Evolutionary conservation across 2,888 invertebrate species (phyloP), one percentile per base, ranked within the genome.

Genomic region (Scelioninae gen. 1): DNA sequence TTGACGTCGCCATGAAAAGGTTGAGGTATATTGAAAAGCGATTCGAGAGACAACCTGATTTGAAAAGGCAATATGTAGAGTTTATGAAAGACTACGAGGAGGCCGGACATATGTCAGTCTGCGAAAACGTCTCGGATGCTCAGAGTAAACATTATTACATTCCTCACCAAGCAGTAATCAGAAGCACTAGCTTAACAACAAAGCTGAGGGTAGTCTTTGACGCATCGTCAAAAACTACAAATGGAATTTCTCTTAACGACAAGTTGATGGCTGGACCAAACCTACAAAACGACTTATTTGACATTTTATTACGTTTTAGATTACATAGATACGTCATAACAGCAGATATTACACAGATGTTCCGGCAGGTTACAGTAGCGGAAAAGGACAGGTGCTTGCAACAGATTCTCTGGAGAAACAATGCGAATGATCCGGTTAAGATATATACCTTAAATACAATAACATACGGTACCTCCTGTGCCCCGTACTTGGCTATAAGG

Each of bases 41-140:
- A 40, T 68, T 68, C 8, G 45, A 45, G 23, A 45, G n/a, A 56
- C 55, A 66, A 31, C 45, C 56, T 13, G 68, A 40, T 9, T n/a
- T 68, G 34, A 74, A 74, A 34, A n/a, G 38, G 15, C 38, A 68
- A 15, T 84, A 85, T 16, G 45, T 32, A 8, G 38, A 82, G 11
- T 82, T 85, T 62, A 79, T 82, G 79, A 9, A 45, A 9, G 79
- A 85, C 4, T 85, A 85, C 53, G 29, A 58, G 32, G 23, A 55
- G 1, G 38, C 32, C 8, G 76, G 79, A 31, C 83, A 83, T 60
- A 85, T 85, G 76, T 55, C 77, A 23, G 3, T 38, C 9, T 47
- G 29, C 29, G 31, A 53, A 11, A 53, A 23, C 38, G 53, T 31
- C 4, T 11, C 13, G 34, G 45, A 32, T 55, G 9, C 23, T 34